Evolutionary conservation across 2,888 invertebrate species (phyloP), one percentile per base, ranked within the genome.

Genomic region (Tiliacea citrago): DNA sequence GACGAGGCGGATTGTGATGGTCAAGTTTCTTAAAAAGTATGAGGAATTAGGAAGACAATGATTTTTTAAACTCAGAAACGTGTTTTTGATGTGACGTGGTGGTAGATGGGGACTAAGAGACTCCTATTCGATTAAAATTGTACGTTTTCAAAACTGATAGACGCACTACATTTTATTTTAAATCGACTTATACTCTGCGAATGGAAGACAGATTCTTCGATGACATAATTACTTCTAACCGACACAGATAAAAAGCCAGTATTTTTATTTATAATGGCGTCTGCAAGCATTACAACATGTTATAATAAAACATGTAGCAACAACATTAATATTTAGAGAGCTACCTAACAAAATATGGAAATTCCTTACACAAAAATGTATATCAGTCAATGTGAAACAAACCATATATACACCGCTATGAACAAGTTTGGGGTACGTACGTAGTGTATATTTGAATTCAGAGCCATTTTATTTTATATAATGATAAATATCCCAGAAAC

Each of bases 251-350:
- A 47, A 58, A 35, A 58, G 7, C 0, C 67, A 67, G 0, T 13
- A 35, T 47, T n/a, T 42, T 60, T n/a, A 12, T 29, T 24, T 10
- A 55, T 39, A 77, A 77, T 76, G 70, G 70, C 77, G 73, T 63
- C 42, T 82, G 81, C 85, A 83, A 82, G 73, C 77, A 81, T 60
- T 51, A 74, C 42, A 73, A 39, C 49, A 67, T 75, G 62, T 68
- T 77, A 74, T 42, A 85, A 68, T 74, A 81, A 85, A 85, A 79
- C 80, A 86, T 65, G 79, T 71, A 75, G 75, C 79, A 86, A 84
- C 82, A 83, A 84, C 60, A 68, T 77, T 84, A 83, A 83, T 83
- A 86, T 79, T 86, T 94, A 95, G 95, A 95, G 95, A 95, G 95
- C 95, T 93, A 93, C 91, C 89, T 91, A 93, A 90, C 88, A 91